phyloP scores from a whole-genome alignment of 2,888 invertebrate genomes.

The Lasioglossum zephyrum region DNA sequence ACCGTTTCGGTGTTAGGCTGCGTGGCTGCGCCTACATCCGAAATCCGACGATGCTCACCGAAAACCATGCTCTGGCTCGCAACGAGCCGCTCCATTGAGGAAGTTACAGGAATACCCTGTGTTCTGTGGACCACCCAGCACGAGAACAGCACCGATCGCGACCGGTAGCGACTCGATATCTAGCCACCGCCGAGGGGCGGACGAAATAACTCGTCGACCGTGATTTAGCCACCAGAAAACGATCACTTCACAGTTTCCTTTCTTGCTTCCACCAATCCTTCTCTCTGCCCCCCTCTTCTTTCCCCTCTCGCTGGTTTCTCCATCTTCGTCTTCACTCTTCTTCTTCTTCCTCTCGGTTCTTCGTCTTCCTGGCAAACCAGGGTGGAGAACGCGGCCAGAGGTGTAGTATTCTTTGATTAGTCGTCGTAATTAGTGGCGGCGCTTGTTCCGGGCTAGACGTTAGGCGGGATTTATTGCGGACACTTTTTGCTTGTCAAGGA shows the following conservation, averaged over 20 bases:
- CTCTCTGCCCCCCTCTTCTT: background rate
- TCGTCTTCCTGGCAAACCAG: background rate
- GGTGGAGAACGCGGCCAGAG: background rate
- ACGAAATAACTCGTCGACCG: constrained; percentile 47
- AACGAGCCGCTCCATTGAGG: constrained; percentile 64
- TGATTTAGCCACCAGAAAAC: constrained; percentile 49
- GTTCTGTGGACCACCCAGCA: constrained; percentile 63
- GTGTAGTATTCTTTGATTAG: constrained; percentile 34
- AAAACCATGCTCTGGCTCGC: constrained; percentile 58
- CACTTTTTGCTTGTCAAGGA: constrained; percentile 17
- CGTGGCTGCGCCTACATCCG: constrained; percentile 71
- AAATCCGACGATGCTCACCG: constrained; percentile 63
- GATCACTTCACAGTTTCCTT: constrained; percentile 1
- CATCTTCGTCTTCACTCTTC: background rate
- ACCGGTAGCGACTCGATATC: constrained; percentile 42
- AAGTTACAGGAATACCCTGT: constrained; percentile 63
- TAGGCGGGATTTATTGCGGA: constrained; percentile 30
- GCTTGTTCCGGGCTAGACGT: constrained; percentile 2
- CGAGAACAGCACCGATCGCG: constrained; percentile 43
- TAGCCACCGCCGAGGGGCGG: constrained; percentile 18
- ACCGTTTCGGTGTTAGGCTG: constrained; percentile 62
- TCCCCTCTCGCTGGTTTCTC: background rate
- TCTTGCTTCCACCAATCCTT: background rate
- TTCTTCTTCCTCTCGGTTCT: background rate
- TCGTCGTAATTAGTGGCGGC: constrained; percentile 31